Conservation (phyloP, 2,888 invertebrate species). For the Galerucella nymphaeae region DNA sequence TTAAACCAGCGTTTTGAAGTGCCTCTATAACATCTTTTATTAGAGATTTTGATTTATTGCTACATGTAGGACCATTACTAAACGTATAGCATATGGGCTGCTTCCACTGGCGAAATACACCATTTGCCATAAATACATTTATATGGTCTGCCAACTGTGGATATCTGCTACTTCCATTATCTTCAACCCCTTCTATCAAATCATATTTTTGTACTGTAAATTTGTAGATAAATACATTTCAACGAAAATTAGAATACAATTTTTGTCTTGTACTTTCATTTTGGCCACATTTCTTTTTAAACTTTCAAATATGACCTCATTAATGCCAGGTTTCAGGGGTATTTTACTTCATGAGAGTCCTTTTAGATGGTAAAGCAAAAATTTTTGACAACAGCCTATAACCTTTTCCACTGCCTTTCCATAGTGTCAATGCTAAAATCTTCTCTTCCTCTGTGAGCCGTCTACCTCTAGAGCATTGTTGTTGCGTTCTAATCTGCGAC, state of each 20-base stretch:
- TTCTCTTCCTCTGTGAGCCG: conserved; percentile 15
- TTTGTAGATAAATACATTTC: conserved; percentile 23
- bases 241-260: conserved; percentile 21
- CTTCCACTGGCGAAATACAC: conserved; percentile 16
- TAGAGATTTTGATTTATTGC: conserved; percentile 1
- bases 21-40: conserved; percentile 1
- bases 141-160: background rate
- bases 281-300: no score
- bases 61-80: conserved; percentile 10
- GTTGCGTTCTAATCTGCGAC: conserved; percentile 20
- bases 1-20: background rate
- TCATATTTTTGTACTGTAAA: conserved; percentile 11
- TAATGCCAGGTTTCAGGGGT: no score
- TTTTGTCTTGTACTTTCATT: conserved; percentile 10
- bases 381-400: conserved; percentile 18
- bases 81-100: conserved; percentile 13
- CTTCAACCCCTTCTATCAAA: conserved; percentile 12
- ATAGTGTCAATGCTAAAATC: conserved; percentile 12
- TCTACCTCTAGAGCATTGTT: conserved; percentile 7
- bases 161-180: no score
- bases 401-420: conserved; percentile 17
- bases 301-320: no score
- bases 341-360: conserved; percentile 8
- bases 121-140: background rate
- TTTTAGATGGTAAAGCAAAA: conserved; percentile 12